A percentile compares a stretch with the other conserved stretches of the same genome.
These are phyloP conservation scores for Megaceryle maxima DNA, from an alignment of 2,113 vertebrate genomes.

Conservation along the genomic window DNA sequence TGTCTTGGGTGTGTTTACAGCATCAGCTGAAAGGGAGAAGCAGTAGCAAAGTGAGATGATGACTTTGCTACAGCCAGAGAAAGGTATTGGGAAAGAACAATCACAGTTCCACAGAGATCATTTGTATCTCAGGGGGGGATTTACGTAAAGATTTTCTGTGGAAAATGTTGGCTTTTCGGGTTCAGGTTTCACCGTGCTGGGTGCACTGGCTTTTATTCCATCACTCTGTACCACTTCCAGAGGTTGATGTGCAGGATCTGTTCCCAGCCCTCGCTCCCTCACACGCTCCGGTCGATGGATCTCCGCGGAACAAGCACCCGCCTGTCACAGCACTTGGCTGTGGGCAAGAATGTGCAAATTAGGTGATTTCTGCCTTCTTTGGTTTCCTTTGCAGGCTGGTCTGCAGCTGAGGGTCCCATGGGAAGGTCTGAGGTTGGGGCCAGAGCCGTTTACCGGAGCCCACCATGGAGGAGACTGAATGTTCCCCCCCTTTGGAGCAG, in stretches of 20 bases:
- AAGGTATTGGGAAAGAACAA: fast-evolving
- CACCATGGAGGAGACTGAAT: neutral
- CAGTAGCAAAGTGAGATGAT: fast-evolving
- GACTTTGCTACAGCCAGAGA: fast-evolving
- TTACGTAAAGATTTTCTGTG: fast-evolving
- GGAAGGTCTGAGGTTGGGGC: neutral
- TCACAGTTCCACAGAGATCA: fast-evolving
- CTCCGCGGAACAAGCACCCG: fast-evolving
- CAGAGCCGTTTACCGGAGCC: fast-evolving
- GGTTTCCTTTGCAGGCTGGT: neutral
- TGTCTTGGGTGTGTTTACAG: too few species aligned
- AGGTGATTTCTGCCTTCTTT: neutral
- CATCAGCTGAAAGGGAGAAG: neutral
- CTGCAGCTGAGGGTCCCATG: neutral
- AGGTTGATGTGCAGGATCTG: fast-evolving
- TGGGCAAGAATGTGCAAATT: fast-evolving
- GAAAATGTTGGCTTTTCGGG: neutral
- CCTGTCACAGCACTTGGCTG: fast-evolving
- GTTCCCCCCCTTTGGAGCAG: neutral
- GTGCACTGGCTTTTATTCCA: fast-evolving
- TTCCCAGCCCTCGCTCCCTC: fast-evolving
- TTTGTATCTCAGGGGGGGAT: fast-evolving
- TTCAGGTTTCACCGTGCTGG: fast-evolving
- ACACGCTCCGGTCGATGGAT: fast-evolving
- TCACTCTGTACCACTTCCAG: fast-evolving